A percentile compares a stretch with the other conserved stretches of the same genome.
phyloP scores from a whole-genome alignment of 2,888 invertebrate genomes.

The Cistogaster globosa region DNA sequence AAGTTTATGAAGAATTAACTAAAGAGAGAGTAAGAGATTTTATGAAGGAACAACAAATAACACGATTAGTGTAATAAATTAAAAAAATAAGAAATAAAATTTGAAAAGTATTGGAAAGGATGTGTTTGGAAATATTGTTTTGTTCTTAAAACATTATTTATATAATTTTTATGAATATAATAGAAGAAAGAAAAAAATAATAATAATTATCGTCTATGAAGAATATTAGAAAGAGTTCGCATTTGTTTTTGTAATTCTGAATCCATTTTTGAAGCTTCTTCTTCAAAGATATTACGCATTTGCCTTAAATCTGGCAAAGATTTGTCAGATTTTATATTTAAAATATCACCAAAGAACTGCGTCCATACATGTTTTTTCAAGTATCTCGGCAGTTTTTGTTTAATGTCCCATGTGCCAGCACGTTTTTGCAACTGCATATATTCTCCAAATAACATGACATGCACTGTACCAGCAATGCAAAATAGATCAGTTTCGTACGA shows the following conservation, averaged over 20 bases:
- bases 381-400: conserved; percentile 89
- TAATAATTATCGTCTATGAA: conserved; percentile 80
- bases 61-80: conserved; percentile 36
- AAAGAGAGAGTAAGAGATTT: background rate
- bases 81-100: conserved; percentile 34
- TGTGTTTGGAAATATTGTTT: conserved; percentile 31
- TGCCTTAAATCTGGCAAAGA: conserved; percentile 87
- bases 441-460: conserved; percentile 93
- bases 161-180: conserved; percentile 48
- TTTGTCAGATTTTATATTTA: conserved; percentile 91
- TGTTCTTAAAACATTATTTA: conserved; percentile 52
- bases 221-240: conserved; percentile 81
- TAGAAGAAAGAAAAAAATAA: conserved; percentile 28
- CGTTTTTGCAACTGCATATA: conserved; percentile 92
- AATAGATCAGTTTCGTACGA: conserved; percentile 97
- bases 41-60: conserved; percentile 18
- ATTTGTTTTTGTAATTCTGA: conserved; percentile 83
- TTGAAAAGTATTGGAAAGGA: background rate
- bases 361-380: conserved; percentile 91
- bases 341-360: conserved; percentile 90
- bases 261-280: conserved; percentile 82
- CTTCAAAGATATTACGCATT: conserved; percentile 80
- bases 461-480: conserved; percentile 94
- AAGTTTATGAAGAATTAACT: conserved; percentile 37
- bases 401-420: conserved; percentile 87